Percentiles rank a stretch among this genome's conserved stretches.
Evolutionary conservation across 2,797 vertebrate species (phyloP).

Genomic region (Labeo calbasu): DNA sequence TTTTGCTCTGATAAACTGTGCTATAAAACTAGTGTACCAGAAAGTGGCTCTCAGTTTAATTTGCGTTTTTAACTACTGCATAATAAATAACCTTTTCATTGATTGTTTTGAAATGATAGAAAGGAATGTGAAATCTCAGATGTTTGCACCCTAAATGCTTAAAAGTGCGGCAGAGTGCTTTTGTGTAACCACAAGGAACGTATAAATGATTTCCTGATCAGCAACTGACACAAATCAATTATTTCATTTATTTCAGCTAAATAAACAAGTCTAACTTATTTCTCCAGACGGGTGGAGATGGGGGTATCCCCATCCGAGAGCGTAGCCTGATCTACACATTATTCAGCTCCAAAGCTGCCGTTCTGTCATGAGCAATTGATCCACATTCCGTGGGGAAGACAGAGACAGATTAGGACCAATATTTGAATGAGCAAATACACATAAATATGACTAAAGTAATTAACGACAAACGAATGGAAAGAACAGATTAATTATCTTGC

Average conservation of each 20-base stretch:
- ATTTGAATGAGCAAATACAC: constrained; percentile 48
- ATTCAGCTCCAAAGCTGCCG: constrained; percentile 28
- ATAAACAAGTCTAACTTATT: constrained; percentile 24
- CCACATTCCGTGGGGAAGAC: constrained; percentile 49
- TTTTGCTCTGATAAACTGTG: background rate
- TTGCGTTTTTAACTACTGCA: constrained; percentile 4
- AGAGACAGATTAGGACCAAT: constrained; percentile 48
- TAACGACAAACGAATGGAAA: constrained; percentile 57
- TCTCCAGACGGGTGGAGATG: background rate
- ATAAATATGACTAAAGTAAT: constrained; percentile 61
- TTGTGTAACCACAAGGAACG: constrained; percentile 20
- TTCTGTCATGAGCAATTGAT: constrained; percentile 54
- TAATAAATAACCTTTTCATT: constrained; percentile 1
- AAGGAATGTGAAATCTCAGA: background rate
- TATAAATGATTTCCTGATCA: constrained; percentile 29
- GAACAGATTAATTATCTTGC: constrained; percentile 61
- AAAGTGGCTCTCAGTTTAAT: constrained; percentile 4
- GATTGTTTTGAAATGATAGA: background rate
- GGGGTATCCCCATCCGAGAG: background rate
- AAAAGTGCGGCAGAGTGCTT: background rate
- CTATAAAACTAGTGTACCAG: constrained; percentile 1
- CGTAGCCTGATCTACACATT: constrained; percentile 6
- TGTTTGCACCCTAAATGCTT: background rate
- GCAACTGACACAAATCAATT: constrained; percentile 38
- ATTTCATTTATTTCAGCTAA: constrained; percentile 29